phyloP scores from a whole-genome alignment of 2,797 vertebrate genomes.

The Champsocephalus gunnari region DNA sequence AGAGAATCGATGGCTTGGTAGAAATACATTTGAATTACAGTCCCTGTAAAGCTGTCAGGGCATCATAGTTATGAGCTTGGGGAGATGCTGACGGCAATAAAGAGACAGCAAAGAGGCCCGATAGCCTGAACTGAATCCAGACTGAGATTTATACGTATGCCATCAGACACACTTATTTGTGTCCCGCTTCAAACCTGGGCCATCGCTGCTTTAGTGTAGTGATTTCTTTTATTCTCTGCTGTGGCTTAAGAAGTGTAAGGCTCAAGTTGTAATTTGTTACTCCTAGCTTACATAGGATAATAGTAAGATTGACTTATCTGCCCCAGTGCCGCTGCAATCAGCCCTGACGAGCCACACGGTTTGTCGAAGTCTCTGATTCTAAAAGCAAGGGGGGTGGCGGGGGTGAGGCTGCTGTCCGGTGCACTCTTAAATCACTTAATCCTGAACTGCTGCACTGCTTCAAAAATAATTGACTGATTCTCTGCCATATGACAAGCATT shows the following conservation, averaged over 20 bases:
- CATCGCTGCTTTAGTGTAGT: constrained; percentile 29
- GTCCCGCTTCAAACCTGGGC: constrained; percentile 27
- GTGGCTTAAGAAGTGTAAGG: constrained; percentile 73
- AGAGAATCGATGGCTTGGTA: constrained; percentile 64
- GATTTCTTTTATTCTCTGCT: constrained; percentile 55
- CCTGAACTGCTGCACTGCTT: constrained; percentile 68
- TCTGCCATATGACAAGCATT: constrained; percentile 67
- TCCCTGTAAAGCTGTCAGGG: constrained; percentile 72
- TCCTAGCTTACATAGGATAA: constrained; percentile 79
- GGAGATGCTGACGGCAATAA: constrained; percentile 71
- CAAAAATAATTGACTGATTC: constrained; percentile 79
- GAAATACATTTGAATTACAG: constrained; percentile 72
- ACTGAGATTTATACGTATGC: constrained; percentile 36
- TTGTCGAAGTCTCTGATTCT: constrained; percentile 72
- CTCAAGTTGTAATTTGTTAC: constrained; percentile 81
- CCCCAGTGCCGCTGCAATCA: constrained; percentile 75
- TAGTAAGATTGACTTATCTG: constrained; percentile 82
- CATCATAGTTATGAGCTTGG: constrained; percentile 68
- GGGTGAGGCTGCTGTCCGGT: constrained; percentile 53
- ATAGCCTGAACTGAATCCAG: constrained; percentile 40
- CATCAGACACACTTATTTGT: constrained; percentile 17
- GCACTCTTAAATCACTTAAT: constrained; percentile 78
- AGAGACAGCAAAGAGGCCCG: constrained; percentile 48
- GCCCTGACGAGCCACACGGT: constrained; percentile 74
- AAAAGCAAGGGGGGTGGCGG: constrained; percentile 39